phyloP scores from a whole-genome alignment of 2,797 vertebrate genomes.

The Petrocephalus sullivani region DNA sequence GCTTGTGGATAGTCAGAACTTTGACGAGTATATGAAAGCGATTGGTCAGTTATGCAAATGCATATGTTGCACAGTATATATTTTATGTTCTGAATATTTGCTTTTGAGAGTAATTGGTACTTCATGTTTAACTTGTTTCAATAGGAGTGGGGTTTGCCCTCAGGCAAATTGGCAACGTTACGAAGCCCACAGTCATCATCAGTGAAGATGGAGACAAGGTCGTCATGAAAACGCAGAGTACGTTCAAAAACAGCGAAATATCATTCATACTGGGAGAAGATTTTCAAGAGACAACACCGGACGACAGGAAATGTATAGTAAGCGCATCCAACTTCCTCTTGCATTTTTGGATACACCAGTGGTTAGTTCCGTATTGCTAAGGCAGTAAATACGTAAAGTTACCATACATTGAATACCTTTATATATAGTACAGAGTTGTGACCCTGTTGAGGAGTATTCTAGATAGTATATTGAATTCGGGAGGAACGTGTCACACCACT shows the following conservation, averaged over 20 bases:
- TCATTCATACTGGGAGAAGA: conserved; percentile 86
- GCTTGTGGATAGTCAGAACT: conserved; percentile 87
- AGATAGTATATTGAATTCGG: background rate
- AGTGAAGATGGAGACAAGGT: conserved; percentile 82
- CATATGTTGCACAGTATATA: background rate
- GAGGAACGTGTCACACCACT: background rate
- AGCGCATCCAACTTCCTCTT: conserved; percentile 35
- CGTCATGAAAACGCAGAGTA: conserved; percentile 81
- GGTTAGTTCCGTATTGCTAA: background rate
- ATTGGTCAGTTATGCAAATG: conserved; percentile 67
- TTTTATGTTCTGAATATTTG: background rate
- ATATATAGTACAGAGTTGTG: background rate
- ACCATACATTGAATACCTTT: background rate
- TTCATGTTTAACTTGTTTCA: conserved; percentile 5
- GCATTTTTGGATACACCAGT: background rate
- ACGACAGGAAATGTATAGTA: conserved; percentile 91
- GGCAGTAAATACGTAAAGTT: background rate
- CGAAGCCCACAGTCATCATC: conserved; percentile 87
- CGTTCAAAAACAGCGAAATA: conserved; percentile 92
- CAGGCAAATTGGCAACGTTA: conserved; percentile 89
- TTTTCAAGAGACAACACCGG: conserved; percentile 87
- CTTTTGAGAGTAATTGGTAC: background rate
- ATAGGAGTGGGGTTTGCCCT: conserved; percentile 88
- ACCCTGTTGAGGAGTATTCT: background rate
- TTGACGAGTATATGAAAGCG: conserved; percentile 94